Conservation (phyloP, 2,113 vertebrate species). For the Hypocryptadius cinnamomeus region DNA sequence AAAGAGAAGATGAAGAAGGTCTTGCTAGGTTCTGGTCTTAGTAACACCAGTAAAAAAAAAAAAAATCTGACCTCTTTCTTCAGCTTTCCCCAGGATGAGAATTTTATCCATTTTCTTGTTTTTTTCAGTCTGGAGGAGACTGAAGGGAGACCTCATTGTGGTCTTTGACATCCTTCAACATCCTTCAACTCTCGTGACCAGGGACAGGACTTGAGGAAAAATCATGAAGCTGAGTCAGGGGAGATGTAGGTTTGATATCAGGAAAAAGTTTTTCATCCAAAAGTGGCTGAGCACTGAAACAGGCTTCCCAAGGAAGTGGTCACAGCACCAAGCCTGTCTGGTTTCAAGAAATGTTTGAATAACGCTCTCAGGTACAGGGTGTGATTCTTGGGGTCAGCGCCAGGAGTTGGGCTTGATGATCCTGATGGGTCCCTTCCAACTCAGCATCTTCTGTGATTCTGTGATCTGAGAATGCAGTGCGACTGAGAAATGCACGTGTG, state of each 20-base stretch:
- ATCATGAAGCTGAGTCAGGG: neutral
- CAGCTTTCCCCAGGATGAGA: neutral
- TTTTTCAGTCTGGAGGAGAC: neutral
- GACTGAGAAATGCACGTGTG: neutral
- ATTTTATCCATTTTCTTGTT: neutral
- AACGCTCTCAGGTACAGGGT: neutral
- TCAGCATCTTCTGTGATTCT: neutral
- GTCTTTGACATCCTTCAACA: neutral
- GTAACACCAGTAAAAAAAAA: neutral
- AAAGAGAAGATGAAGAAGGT: neutral
- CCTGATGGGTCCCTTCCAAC: neutral
- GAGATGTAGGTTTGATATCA: neutral
- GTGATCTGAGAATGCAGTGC: neutral
- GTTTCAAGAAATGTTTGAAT: neutral
- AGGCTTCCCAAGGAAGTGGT: neutral
- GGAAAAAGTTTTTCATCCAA: neutral
- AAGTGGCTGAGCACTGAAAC: neutral
- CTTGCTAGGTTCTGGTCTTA: neutral
- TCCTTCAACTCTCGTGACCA: neutral
- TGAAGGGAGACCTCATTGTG: neutral
- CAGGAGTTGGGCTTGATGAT: neutral
- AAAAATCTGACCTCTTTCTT: neutral
- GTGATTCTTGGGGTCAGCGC: neutral
- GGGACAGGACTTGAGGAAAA: neutral
- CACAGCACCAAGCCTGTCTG: neutral